Evolutionary conservation across 2,888 invertebrate genomes (phyloP).

Genomic region (Neoaliturus tenellus): DNA sequence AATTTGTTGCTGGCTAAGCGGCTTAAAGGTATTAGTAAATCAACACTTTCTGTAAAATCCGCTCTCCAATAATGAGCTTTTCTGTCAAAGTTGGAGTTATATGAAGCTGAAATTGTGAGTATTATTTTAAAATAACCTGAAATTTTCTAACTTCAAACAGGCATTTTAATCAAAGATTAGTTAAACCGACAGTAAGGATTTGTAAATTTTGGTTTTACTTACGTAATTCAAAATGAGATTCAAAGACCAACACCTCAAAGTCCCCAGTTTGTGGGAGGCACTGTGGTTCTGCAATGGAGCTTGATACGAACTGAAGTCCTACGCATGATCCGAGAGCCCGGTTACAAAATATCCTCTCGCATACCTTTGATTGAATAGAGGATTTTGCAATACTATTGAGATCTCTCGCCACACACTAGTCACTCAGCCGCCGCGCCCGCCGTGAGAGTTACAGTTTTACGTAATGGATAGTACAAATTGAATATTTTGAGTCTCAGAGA

Average conservation of each 20-base stretch:
- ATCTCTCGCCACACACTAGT: no score
- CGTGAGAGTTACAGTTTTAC: no score
- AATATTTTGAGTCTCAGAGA: no score
- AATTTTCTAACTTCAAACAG: not conserved
- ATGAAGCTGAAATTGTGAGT: not conserved
- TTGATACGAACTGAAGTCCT: not conserved
- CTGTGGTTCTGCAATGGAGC: not conserved
- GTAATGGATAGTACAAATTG: no score
- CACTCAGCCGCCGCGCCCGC: no score
- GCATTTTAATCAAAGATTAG: no score
- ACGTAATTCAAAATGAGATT: not conserved
- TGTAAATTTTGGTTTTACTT: no score
- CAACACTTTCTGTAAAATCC: not conserved
- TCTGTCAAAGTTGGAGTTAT: no score
- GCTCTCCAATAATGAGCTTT: not conserved
- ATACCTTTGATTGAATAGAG: not conserved
- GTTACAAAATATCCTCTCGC: conserved; percentile 23
- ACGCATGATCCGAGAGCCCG: not conserved
- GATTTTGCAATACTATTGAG: not conserved
- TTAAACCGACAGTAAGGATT: no score
- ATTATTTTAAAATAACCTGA: not conserved
- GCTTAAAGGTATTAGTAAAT: not conserved
- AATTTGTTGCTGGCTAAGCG: not conserved
- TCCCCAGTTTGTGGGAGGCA: not conserved
- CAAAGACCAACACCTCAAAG: not conserved